These are phyloP conservation scores for Setophaga kirtlandii DNA, from an alignment of 2,113 vertebrate genomes.

Conservation along the genomic window DNA sequence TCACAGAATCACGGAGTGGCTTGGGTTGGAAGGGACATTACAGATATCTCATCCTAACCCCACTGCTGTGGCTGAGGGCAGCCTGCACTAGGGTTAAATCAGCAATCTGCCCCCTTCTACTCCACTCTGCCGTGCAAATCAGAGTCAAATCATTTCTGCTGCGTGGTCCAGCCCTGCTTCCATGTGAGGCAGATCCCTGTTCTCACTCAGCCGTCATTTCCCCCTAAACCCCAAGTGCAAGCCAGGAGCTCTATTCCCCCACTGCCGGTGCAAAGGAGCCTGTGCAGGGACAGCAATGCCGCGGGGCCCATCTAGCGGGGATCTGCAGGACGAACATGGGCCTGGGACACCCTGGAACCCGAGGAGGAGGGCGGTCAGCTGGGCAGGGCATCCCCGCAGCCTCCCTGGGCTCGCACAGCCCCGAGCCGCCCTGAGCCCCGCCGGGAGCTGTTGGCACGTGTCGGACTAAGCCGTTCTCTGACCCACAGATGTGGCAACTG, in stretches of 20 bases:
- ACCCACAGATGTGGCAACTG: not conserved
- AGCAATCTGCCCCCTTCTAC: not conserved
- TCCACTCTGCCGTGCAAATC: not conserved
- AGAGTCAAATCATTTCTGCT: no score
- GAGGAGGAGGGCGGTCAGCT: no score
- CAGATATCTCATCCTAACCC: accelerated
- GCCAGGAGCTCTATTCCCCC: not conserved
- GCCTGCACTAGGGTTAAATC: not conserved
- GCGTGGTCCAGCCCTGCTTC: not conserved
- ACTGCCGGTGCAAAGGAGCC: not conserved
- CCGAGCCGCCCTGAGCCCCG: accelerated
- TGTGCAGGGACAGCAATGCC: not conserved
- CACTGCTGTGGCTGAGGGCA: not conserved
- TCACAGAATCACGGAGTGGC: not conserved
- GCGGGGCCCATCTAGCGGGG: not conserved
- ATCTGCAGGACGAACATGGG: not conserved
- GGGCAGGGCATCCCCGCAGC: no score
- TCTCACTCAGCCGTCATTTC: not conserved
- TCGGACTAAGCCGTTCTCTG: not conserved
- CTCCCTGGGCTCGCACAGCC: not conserved
- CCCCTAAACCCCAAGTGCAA: accelerated
- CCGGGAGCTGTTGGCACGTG: not conserved
- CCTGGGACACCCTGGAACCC: not conserved
- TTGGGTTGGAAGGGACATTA: not conserved
- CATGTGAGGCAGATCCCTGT: not conserved